A percentile compares a stretch with the other conserved stretches of the same genome.
Evolutionary conservation across 2,888 invertebrate genomes (phyloP).

Genomic region (Julus scanicus): DNA sequence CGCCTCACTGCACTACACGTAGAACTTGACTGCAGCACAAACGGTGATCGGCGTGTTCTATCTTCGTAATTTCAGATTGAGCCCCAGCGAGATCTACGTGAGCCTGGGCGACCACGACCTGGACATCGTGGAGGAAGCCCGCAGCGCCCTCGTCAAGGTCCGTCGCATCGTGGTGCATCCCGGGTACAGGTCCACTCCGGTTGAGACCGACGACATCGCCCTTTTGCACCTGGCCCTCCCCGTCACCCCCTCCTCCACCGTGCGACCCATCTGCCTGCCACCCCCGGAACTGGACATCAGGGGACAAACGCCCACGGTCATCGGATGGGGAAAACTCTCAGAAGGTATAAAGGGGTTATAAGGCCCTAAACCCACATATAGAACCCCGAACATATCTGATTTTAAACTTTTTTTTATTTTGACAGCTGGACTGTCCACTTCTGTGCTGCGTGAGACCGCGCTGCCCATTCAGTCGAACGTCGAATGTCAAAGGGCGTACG

Average conservation of each 20-base stretch:
- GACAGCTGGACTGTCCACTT: no score
- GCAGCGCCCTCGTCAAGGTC: conserved; percentile 48
- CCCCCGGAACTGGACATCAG: conserved; percentile 35
- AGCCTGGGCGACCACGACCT: conserved; percentile 56
- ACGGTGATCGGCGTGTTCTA: no score
- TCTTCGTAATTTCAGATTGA: conserved; percentile 48
- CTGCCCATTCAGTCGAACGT: no score
- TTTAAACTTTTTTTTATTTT: no score
- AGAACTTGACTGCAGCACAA: no score
- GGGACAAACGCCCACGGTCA: conserved; percentile 54
- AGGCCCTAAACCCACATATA: no score
- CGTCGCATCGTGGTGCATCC: conserved; percentile 56
- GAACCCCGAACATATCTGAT: no score
- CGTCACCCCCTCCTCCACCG: neutral
- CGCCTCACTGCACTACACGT: no score
- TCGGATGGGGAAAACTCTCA: conserved; percentile 57
- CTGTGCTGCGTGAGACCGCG: no score
- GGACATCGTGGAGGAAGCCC: conserved; percentile 51
- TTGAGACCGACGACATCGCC: conserved; percentile 56
- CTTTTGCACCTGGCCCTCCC: conserved; percentile 52
- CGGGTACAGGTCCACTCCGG: conserved; percentile 54
- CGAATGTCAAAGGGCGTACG: no score
- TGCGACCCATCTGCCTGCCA: conserved; percentile 55
- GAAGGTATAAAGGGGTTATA: no score
- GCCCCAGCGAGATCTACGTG: conserved; percentile 54